These are phyloP conservation scores for Melolontha melolontha DNA, from an alignment of 2,888 invertebrate genomes.

Conservation along the genomic window DNA sequence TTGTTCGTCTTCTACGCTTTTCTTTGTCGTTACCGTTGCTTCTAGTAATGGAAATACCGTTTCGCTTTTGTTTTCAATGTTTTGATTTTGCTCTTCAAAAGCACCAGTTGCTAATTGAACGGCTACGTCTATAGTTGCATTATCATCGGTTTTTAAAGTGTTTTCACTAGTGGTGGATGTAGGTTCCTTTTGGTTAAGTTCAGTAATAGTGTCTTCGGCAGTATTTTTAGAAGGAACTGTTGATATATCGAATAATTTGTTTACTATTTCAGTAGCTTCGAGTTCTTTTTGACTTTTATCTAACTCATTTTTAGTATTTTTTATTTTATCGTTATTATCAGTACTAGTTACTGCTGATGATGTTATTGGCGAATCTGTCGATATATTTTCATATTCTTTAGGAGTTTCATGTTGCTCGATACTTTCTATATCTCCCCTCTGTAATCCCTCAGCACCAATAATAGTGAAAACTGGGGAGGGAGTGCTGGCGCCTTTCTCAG, in stretches of 20 bases:
- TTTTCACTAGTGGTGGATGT: slow-evolving; percentile 11
- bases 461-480: slow-evolving; percentile 63
- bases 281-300: slow-evolving; percentile 3
- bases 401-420: slow-evolving; percentile 52
- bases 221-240: slow-evolving; percentile 9
- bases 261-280: neutral
- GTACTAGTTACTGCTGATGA: neutral
- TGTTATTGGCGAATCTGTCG: slow-evolving; percentile 9
- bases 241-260: neutral
- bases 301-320: neutral
- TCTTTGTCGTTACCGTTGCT: slow-evolving; percentile 36
- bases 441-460: slow-evolving; percentile 66
- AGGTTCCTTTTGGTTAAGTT: slow-evolving; percentile 6
- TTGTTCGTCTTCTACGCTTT: slow-evolving; percentile 27
- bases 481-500: slow-evolving; percentile 60
- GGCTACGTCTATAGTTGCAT: slow-evolving; percentile 42
- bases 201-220: neutral
- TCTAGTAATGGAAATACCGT: neutral
- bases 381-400: slow-evolving; percentile 10
- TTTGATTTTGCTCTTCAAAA: slow-evolving; percentile 29
- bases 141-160: slow-evolving; percentile 32
- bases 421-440: slow-evolving; percentile 60
- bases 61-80: slow-evolving; percentile 38
- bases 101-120: slow-evolving; percentile 41
- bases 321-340: neutral